Conservation (phyloP, 2,797 vertebrate species). For the Sebastes paucispinis region DNA sequence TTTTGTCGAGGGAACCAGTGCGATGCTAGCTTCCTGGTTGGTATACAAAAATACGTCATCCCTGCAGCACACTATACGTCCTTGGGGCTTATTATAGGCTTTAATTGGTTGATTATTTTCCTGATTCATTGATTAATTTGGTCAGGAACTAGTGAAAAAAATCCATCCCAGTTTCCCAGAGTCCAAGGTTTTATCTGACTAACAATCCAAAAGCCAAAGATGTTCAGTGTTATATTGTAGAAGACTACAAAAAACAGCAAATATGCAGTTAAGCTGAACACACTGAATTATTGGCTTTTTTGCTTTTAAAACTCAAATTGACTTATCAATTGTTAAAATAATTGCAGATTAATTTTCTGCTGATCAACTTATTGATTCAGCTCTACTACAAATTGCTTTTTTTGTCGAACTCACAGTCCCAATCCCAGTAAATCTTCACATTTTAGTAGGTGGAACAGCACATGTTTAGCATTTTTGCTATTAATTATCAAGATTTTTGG, state of each 20-base stretch:
- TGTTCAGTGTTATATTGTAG: rapidly evolving
- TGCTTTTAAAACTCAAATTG: not conserved
- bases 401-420: rapidly evolving
- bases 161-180: not conserved
- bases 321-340: too few species aligned
- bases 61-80: not conserved
- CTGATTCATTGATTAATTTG: not conserved
- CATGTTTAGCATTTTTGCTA: not conserved
- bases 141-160: not conserved
- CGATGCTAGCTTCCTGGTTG: too few species aligned
- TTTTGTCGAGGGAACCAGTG: too few species aligned
- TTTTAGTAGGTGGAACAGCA: not conserved
- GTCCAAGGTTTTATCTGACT: not conserved
- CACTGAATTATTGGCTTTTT: not conserved
- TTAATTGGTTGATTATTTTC: too few species aligned
- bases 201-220: not conserved
- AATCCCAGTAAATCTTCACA: not conserved
- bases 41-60: too few species aligned
- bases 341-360: too few species aligned
- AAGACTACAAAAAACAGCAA: not conserved
- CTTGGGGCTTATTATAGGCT: not conserved
- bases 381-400: too few species aligned
- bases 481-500: not conserved
- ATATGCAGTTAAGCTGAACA: not conserved
- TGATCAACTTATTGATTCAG: too few species aligned